phyloP scores from a whole-genome alignment of 2,888 invertebrate genomes.

The Cosmorhoe ocellata region DNA sequence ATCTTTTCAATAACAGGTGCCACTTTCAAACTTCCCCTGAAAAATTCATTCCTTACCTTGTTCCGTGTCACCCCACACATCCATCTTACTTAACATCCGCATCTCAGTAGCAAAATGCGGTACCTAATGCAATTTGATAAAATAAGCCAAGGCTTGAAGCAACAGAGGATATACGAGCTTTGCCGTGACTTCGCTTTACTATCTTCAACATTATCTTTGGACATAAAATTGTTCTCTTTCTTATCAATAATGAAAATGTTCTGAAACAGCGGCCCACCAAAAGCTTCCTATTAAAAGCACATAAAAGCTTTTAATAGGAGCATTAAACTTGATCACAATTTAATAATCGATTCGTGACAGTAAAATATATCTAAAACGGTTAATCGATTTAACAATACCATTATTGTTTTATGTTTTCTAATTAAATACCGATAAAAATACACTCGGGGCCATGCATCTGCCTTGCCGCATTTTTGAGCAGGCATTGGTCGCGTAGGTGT shows the following conservation, averaged over 20 bases:
- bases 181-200: constrained; percentile 45
- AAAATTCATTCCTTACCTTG: no score
- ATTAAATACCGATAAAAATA: constrained; percentile 47
- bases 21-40: no score
- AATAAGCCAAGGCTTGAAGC: not conserved
- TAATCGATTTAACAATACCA: constrained; percentile 41
- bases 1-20: no score
- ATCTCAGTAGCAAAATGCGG: no score
- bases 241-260: constrained; percentile 9
- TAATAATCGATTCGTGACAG: constrained; percentile 37
- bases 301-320: constrained; percentile 20
- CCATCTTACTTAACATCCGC: no score
- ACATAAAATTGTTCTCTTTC: constrained; percentile 31
- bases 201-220: constrained; percentile 38
- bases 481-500: constrained; percentile 56
- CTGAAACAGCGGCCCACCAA: constrained; percentile 14
- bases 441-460: constrained; percentile 6
- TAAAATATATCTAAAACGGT: constrained; percentile 37
- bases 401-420: constrained; percentile 43
- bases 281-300: constrained; percentile 7
- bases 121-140: no score
- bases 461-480: constrained; percentile 31
- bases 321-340: constrained; percentile 33
- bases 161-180: no score
- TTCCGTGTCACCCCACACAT: no score